Conservation (phyloP, 2,888 invertebrate species). For the Caenorhabditis becei region DNA sequence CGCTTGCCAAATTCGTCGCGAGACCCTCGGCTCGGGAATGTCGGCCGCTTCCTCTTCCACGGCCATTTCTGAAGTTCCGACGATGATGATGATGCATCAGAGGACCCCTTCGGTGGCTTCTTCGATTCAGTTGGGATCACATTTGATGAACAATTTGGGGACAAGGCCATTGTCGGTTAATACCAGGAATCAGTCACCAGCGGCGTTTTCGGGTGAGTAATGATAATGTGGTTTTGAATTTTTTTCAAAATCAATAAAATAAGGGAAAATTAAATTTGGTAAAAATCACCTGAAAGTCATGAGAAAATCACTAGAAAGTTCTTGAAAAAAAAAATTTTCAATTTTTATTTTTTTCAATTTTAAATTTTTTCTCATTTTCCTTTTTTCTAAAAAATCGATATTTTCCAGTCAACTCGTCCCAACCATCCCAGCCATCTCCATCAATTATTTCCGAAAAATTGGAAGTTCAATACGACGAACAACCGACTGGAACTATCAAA, state of each 20-base stretch:
- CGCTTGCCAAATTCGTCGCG: conserved; percentile 60
- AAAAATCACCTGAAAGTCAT: too few species aligned
- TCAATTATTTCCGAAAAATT: conserved; percentile 29
- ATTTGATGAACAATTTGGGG: conserved; percentile 1
- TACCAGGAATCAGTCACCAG: conserved; percentile 50
- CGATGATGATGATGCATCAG: conserved; percentile 10
- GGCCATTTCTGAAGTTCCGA: conserved; percentile 50
- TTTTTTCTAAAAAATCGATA: background rate
- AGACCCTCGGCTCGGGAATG: conserved; percentile 49
- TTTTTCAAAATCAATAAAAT: too few species aligned
- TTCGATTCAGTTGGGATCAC: conserved; percentile 31
- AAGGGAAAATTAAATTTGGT: too few species aligned
- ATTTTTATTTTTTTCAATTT: background rate
- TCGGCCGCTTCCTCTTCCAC: conserved; percentile 57
- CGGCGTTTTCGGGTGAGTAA: conserved; percentile 40
- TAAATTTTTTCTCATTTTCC: background rate
- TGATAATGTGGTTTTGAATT: too few species aligned
- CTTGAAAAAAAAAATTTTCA: background rate
- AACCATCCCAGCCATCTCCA: conserved; percentile 45
- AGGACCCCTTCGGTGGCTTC: conserved; percentile 56
- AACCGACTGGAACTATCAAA: conserved; percentile 78
- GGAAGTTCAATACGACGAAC: conserved; percentile 60
- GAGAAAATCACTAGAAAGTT: too few species aligned
- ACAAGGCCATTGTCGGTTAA: conserved; percentile 46
- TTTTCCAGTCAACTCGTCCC: conserved; percentile 47